Evolutionary conservation across 2,113 vertebrate species (phyloP).

Genomic region (Microtus montanus): DNA sequence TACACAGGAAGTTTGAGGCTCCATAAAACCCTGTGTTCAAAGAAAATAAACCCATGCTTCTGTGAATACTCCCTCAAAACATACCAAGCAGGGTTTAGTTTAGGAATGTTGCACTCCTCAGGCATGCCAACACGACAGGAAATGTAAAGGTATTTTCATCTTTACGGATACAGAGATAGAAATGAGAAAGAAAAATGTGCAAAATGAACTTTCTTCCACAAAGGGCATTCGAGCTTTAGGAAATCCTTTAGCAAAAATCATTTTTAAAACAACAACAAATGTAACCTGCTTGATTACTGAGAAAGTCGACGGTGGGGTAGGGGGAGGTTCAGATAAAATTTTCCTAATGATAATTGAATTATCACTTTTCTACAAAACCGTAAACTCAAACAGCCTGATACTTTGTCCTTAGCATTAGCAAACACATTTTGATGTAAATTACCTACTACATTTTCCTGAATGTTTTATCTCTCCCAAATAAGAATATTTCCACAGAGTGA

Average conservation of each 20-base stretch:
- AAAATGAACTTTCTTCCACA: not conserved
- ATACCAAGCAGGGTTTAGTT: not conserved
- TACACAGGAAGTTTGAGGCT: not conserved
- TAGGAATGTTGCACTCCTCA: not conserved
- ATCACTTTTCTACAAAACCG: not conserved
- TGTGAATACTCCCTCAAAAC: not conserved
- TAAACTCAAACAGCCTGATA: not conserved
- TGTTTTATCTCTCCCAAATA: not conserved
- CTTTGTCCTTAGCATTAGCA: not conserved
- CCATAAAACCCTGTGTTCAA: not conserved
- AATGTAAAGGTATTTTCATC: not conserved
- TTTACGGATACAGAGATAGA: not conserved
- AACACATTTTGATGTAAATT: not conserved
- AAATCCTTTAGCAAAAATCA: not conserved
- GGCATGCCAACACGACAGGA: not conserved
- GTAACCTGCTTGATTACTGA: not conserved
- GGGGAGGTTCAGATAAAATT: constrained; percentile 9
- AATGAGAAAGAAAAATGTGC: not conserved
- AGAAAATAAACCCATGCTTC: not conserved
- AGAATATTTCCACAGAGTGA: not conserved
- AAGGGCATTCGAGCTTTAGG: not conserved
- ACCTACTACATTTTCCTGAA: not conserved
- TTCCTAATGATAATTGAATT: not conserved
- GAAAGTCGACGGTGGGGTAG: not conserved
- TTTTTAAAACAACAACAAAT: not conserved